A percentile compares a stretch with the other conserved stretches of the same genome.
phyloP scores from a whole-genome alignment of 2,797 vertebrate species.

The Alca torda region DNA sequence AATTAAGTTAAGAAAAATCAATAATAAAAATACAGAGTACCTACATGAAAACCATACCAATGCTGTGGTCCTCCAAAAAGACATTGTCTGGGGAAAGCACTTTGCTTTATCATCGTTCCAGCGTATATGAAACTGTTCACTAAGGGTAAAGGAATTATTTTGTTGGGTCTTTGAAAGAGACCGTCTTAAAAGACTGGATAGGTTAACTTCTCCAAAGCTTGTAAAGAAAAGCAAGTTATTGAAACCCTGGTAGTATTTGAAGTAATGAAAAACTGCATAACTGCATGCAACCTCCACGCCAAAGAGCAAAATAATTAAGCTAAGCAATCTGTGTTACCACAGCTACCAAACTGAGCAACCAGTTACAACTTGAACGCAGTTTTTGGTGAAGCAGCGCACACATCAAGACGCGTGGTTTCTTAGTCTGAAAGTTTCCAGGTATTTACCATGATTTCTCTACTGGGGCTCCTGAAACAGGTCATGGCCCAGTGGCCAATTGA shows the following conservation, averaged over 20 bases:
- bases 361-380: conserved; percentile 42
- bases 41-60: background rate
- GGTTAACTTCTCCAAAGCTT: background rate
- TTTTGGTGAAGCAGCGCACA: conserved; percentile 3
- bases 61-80: background rate
- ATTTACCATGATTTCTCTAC: background rate
- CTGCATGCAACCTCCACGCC: background rate
- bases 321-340: background rate
- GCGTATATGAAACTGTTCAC: background rate
- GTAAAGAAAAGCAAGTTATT: background rate
- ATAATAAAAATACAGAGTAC: background rate
- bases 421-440: background rate
- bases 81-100: background rate
- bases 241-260: background rate
- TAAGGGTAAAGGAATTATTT: background rate
- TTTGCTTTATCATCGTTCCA: background rate
- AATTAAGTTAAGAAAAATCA: conserved; percentile 10
- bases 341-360: background rate
- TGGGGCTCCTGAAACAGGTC: background rate
- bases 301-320: conserved; percentile 19
- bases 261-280: background rate
- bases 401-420: background rate
- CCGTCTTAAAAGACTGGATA: background rate
- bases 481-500: accelerated
- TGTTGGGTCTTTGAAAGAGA: background rate